Conservation (phyloP, 2,113 vertebrate genomes). For the Rhodinocichla rosea region DNA sequence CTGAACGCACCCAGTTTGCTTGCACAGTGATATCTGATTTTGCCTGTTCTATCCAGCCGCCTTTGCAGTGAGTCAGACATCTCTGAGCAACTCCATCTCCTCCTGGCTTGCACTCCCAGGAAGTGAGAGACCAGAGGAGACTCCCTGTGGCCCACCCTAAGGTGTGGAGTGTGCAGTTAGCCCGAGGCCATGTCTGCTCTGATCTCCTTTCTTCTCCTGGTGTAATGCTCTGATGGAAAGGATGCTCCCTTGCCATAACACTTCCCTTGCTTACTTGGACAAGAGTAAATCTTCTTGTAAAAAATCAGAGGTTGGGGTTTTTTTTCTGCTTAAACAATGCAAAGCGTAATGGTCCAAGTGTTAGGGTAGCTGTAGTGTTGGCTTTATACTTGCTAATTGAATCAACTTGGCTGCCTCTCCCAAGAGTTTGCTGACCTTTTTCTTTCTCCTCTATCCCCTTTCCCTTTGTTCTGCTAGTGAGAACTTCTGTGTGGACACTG, state of each 20-base stretch:
- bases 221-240: not conserved
- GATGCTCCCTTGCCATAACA: too few relatives aligned
- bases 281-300: not conserved
- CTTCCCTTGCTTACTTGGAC: not conserved
- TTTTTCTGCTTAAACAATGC: not conserved
- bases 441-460: not conserved
- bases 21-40: not conserved
- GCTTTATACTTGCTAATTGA: not conserved
- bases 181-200: not conserved
- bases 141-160: not conserved
- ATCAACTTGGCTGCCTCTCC: not conserved
- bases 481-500: not conserved
- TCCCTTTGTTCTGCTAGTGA: not conserved
- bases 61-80: slow-evolving; percentile 20
- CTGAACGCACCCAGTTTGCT: not conserved
- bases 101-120: slow-evolving; percentile 33
- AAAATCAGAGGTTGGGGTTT: not conserved
- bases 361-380: not conserved
- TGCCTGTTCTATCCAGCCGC: not conserved
- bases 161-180: not conserved
- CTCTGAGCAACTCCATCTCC: not conserved
- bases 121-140: not conserved
- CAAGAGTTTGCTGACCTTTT: not conserved
- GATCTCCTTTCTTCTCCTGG: not conserved
- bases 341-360: not conserved